Percentiles rank a stretch among this genome's conserved stretches.
These are phyloP conservation scores for Argya squamiceps DNA, from an alignment of 2,797 vertebrate species.

Conservation along the genomic window DNA sequence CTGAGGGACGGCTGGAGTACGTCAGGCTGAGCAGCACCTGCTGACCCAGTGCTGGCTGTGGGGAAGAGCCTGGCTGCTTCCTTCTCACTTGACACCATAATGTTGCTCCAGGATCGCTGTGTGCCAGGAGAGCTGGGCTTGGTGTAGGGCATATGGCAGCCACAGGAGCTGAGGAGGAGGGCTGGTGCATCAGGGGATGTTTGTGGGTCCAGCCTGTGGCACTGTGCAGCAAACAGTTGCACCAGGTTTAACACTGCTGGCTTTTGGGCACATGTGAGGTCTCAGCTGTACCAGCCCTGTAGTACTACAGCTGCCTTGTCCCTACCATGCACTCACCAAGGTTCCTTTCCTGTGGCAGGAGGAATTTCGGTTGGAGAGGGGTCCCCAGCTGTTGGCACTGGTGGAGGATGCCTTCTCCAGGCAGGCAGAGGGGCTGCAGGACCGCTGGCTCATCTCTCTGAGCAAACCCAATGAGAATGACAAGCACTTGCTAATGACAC, in stretches of 20 bases:
- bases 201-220: not conserved
- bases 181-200: not conserved
- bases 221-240: rapidly evolving
- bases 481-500: slow-evolving; percentile 91
- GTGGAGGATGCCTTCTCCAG: slow-evolving; percentile 88
- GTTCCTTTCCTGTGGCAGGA: slow-evolving; percentile 78
- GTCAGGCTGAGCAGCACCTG: not conserved
- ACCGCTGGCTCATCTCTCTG: slow-evolving; percentile 90
- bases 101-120: not conserved
- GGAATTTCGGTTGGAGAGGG: slow-evolving; percentile 86
- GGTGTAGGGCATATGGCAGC: not conserved
- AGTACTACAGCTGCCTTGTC: not conserved
- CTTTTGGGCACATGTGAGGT: not conserved
- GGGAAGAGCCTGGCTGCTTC: not conserved
- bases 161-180: not conserved
- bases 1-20: not conserved
- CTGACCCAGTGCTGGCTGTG: not conserved
- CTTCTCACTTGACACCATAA: not conserved
- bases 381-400: slow-evolving; percentile 85
- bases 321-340: not conserved
- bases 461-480: slow-evolving; percentile 94
- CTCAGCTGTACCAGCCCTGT: not conserved
- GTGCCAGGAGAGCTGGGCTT: not conserved
- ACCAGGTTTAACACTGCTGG: not conserved
- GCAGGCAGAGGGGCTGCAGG: slow-evolving; percentile 82